Conservation (phyloP, 2,113 vertebrate species). For the Rhabdornis inornatus region DNA sequence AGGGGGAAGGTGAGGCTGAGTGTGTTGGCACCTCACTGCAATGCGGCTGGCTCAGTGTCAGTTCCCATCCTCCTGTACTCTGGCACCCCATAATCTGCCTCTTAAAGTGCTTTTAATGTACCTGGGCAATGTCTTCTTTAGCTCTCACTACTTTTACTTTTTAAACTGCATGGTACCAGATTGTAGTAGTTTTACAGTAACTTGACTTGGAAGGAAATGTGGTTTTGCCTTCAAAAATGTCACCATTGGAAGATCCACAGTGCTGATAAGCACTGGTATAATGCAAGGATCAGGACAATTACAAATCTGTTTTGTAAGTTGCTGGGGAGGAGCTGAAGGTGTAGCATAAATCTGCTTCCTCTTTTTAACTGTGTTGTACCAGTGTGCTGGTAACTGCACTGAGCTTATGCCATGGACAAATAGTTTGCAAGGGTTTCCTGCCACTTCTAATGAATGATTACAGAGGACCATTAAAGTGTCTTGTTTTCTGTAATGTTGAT, state of each 20-base stretch:
- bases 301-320: conserved; percentile 58
- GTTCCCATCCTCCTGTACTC: neutral
- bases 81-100: neutral
- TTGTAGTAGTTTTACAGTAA: neutral
- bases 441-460: neutral
- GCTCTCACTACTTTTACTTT: too few species aligned
- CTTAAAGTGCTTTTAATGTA: neutral
- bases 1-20: neutral
- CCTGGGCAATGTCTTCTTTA: neutral
- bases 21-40: neutral
- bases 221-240: neutral
- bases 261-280: conserved; percentile 58
- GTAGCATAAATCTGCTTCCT: neutral
- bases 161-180: neutral
- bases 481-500: conserved; percentile 76
- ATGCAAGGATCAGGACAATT: conserved; percentile 35
- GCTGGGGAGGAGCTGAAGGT: neutral
- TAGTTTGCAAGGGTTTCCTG: neutral
- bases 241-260: neutral
- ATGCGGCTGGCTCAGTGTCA: rapidly evolving
- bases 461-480: neutral
- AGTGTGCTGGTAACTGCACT: neutral
- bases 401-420: neutral
- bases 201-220: neutral
- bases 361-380: neutral